phyloP scores from a whole-genome alignment of 2,888 invertebrate species.

The Autographa pulchrina region DNA sequence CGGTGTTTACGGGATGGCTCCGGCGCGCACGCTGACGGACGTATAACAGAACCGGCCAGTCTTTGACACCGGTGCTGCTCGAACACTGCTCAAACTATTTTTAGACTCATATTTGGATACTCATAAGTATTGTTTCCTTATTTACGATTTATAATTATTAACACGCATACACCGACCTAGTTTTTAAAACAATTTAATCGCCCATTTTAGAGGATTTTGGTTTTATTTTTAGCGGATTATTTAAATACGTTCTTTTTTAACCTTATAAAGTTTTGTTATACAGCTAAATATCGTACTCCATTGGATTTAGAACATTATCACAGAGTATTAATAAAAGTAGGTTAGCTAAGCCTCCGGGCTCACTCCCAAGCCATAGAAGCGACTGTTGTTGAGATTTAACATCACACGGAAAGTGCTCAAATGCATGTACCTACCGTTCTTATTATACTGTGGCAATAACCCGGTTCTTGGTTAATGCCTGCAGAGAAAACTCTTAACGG shows the following conservation, averaged over 20 bases:
- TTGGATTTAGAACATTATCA: neutral
- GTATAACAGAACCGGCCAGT: constrained; percentile 78
- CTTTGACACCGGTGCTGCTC: constrained; percentile 82
- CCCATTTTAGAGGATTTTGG: neutral
- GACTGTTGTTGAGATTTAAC: neutral
- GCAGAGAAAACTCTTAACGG: neutral
- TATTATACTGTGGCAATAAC: constrained; percentile 5
- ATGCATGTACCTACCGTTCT: constrained; percentile 5
- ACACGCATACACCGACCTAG: neutral
- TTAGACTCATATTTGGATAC: constrained; percentile 63
- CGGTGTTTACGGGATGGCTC: constrained; percentile 80
- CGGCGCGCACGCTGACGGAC: constrained; percentile 76
- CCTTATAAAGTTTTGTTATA: neutral
- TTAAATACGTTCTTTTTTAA: neutral
- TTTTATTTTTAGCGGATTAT: neutral
- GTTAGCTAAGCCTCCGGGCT: neutral
- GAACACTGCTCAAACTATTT: constrained; percentile 75
- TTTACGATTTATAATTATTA: constrained; percentile 21
- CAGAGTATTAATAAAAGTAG: neutral
- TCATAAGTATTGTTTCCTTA: constrained; percentile 65
- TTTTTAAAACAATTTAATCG: neutral
- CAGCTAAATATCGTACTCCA: neutral
- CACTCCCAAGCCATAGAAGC: neutral
- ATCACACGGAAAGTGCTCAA: constrained; percentile 6
- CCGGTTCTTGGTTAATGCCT: neutral